Base-by-base conservation (phyloP, 2,113 vertebrate genomes). In the Urocynchramus pylzowi region DNA sequence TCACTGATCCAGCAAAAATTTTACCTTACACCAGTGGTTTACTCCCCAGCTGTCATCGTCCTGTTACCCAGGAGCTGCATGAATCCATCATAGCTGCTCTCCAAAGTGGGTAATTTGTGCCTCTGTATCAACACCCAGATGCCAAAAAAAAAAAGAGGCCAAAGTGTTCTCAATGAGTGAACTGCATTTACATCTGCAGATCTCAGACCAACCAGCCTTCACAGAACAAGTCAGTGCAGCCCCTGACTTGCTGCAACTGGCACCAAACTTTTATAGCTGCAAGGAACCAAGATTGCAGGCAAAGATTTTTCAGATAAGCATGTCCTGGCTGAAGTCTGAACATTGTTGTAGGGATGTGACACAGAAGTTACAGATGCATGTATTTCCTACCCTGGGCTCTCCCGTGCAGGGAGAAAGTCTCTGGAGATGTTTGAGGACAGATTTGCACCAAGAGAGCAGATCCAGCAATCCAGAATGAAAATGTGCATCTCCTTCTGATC, bases 1-100 rank as follows among this genome's bases (percentile, higher is more conserved):
- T 88, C 76, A 81, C 49, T 65, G 80, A 95, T 94, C 81, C 67
- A 74, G 83, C 79, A 96, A 95, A 89, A 92, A 64, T 75, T 93
- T 93, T 95, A 90, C 93, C 95, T 96, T 96, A 75, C 59, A 75
- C 75, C 80, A 92, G 79, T 20, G 1, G 74, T 84, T 93, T 87
- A 92, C 68, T 93, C 77, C 67, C 39, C 68, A 93, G 84, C 69
- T 93, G 88, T 94, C 93, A 94, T 93, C 49, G 0, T 95, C 94
- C 64, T 76, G 61, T 87, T 94, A 95, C 91, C 47, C 89, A 87
- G 91, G 44, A 95, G 84, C 80, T 89, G 73, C 68, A 30, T 49
- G 88, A 90, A 94, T 86, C 80, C 86, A 49, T 74, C 64, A 41
- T 52, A 88, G 83, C 83, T 87, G 41, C 75, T 80, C 73, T 86